These are phyloP conservation scores for Gila orcuttii DNA, from an alignment of 2,113 vertebrate genomes.

Conservation along the genomic window DNA sequence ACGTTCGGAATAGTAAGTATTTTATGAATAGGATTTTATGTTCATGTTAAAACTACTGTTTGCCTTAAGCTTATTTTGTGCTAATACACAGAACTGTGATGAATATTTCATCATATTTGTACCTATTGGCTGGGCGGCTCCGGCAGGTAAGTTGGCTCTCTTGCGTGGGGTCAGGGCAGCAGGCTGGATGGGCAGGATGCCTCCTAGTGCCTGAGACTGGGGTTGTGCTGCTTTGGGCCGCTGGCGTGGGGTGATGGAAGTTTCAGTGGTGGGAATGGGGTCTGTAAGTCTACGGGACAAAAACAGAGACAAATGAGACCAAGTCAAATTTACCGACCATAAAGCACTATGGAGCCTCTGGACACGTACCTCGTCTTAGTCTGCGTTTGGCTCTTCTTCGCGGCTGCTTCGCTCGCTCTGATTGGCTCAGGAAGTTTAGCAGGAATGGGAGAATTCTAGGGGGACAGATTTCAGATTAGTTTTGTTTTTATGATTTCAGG, in stretches of 20 bases:
- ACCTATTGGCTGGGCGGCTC: constrained; percentile 82
- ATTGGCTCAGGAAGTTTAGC: constrained; percentile 93
- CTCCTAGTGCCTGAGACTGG: constrained; percentile 82
- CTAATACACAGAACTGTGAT: constrained; percentile 55
- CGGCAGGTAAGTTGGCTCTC: constrained; percentile 82
- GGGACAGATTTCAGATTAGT: constrained; percentile 1
- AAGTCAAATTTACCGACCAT: background rate
- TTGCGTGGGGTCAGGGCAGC: constrained; percentile 94
- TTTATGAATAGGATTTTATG: too few relatives aligned
- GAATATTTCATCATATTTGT: constrained; percentile 2
- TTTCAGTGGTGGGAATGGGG: constrained; percentile 95
- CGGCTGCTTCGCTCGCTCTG: constrained; percentile 95
- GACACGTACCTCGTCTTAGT: constrained; percentile 88
- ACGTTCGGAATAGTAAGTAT: too few relatives aligned
- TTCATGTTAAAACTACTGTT: too few relatives aligned
- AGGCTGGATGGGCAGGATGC: constrained; percentile 94
- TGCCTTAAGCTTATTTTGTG: background rate
- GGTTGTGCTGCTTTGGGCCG: constrained; percentile 96
- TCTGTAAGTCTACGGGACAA: constrained; percentile 85
- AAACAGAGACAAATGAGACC: constrained; percentile 1
- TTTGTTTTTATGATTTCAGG: constrained; percentile 6
- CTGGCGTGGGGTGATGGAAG: constrained; percentile 96
- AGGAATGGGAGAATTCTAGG: constrained; percentile 90
- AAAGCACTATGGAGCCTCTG: background rate
- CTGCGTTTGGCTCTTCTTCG: constrained; percentile 89